Percentiles rank a stretch among this genome's conserved stretches.
Conservation (phyloP, 1,140 invertebrate species). For the Palaemon carinicauda region DNA sequence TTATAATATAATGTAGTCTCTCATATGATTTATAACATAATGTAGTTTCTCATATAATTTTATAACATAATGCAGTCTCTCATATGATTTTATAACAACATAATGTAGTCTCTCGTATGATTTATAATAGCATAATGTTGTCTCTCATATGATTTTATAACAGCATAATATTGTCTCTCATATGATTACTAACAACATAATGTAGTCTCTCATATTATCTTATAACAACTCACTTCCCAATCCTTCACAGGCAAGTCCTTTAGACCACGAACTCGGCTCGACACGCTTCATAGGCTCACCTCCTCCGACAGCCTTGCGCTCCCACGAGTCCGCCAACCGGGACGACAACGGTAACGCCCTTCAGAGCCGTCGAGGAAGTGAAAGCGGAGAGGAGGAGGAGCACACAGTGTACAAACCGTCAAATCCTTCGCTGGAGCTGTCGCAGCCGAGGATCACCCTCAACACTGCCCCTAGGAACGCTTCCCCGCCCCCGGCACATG, state of each 20-base stretch:
- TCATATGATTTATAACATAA: too few species aligned
- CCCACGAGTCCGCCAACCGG: neutral
- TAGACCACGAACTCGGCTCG: slow-evolving; percentile 18
- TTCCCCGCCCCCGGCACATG: slow-evolving; percentile 28
- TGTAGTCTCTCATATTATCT: too few species aligned
- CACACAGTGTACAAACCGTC: slow-evolving; percentile 25
- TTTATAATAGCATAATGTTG: too few species aligned
- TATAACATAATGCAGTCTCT: too few species aligned
- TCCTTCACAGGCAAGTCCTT: slow-evolving; percentile 18
- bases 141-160: too few species aligned
- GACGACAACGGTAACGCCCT: slow-evolving; percentile 14
- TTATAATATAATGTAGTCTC: too few species aligned
- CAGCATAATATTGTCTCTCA: too few species aligned
- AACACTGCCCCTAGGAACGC: slow-evolving; percentile 25
- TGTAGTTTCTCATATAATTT: too few species aligned
- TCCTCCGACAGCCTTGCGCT: slow-evolving; percentile 23
- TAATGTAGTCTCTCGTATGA: too few species aligned
- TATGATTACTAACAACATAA: too few species aligned
- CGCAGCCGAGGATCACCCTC: slow-evolving; percentile 39
- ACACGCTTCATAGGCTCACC: slow-evolving; percentile 40
- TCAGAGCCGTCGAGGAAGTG: neutral
- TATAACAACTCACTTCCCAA: neutral
- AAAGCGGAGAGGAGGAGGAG: slow-evolving; percentile 20
- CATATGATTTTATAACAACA: too few species aligned
- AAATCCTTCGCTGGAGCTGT: slow-evolving; percentile 25